phyloP scores from a whole-genome alignment of 2,888 invertebrate genomes.

The Phaedon cochleariae region DNA sequence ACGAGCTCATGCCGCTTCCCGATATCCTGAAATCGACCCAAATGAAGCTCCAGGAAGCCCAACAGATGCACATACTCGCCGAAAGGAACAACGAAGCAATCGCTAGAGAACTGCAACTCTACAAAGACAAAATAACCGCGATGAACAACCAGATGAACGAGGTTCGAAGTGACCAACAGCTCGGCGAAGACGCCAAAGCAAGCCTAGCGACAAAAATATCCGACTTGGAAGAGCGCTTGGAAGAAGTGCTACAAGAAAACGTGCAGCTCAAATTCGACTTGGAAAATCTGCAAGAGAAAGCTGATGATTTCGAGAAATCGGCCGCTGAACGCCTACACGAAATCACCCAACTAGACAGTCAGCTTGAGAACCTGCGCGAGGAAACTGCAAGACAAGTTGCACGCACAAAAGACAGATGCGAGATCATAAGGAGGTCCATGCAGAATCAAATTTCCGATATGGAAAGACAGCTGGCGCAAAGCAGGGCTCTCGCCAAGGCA shows the following conservation, averaged over 20 bases:
- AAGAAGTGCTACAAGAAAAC: constrained; percentile 51
- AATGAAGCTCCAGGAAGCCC: constrained; percentile 72
- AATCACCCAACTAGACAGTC: constrained; percentile 70
- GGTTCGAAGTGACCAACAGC: constrained; percentile 65
- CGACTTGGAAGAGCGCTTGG: constrained; percentile 54
- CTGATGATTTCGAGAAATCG: constrained; percentile 68
- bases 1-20: constrained; percentile 74
- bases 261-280: constrained; percentile 57
- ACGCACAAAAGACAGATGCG: constrained; percentile 72
- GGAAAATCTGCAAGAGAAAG: constrained; percentile 63
- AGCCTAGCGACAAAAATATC: constrained; percentile 55
- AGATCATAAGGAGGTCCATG: constrained; percentile 68
- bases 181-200: constrained; percentile 62
- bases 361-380: constrained; percentile 72
- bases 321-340: constrained; percentile 75
- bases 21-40: constrained; percentile 76
- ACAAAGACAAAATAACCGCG: constrained; percentile 60
- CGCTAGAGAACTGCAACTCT: constrained; percentile 70
- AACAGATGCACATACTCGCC: constrained; percentile 72
- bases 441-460: constrained; percentile 73
- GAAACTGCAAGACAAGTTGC: constrained; percentile 74
- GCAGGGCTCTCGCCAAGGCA: constrained; percentile 70
- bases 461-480: constrained; percentile 72
- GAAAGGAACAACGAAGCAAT: constrained; percentile 74
- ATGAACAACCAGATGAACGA: constrained; percentile 64